Evolutionary conservation across 2,113 vertebrate species (phyloP).

Genomic region (Steatornis caripensis): DNA sequence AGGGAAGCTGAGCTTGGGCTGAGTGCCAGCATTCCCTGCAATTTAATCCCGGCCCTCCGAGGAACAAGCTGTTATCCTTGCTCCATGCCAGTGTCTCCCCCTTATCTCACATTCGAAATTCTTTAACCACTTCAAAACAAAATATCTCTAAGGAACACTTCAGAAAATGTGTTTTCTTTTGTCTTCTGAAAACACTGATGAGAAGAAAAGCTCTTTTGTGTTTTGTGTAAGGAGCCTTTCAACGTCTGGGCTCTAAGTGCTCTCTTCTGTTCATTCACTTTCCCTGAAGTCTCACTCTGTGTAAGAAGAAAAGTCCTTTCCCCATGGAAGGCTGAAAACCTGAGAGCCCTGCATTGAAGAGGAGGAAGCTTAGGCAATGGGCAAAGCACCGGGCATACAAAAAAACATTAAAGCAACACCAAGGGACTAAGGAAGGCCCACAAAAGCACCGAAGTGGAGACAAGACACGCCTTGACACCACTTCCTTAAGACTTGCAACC

Average conservation of each 20-base stretch:
- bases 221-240: constrained; percentile 48
- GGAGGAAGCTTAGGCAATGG: background rate
- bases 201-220: constrained; percentile 57
- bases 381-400: background rate
- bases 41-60: constrained; percentile 55
- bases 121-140: constrained; percentile 62
- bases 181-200: constrained; percentile 57
- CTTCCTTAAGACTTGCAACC: background rate
- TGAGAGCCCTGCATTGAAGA: background rate
- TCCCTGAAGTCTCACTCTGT: background rate
- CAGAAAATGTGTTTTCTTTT: constrained; percentile 66
- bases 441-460: background rate
- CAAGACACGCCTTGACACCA: background rate
- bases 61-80: constrained; percentile 46
- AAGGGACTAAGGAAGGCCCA: background rate
- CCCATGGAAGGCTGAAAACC: background rate
- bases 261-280: constrained; percentile 62
- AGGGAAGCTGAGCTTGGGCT: constrained; percentile 1
- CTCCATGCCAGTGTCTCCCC: constrained; percentile 44
- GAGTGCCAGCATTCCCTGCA: constrained; percentile 38
- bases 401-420: background rate
- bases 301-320: constrained; percentile 5
- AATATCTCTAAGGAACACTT: constrained; percentile 60
- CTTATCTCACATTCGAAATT: constrained; percentile 53
- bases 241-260: constrained; percentile 17